These are phyloP conservation scores for Ianthella basta DNA, from an alignment of 37 sponge, comb jelly and placozoan genomes.

Conservation along the genomic window DNA sequence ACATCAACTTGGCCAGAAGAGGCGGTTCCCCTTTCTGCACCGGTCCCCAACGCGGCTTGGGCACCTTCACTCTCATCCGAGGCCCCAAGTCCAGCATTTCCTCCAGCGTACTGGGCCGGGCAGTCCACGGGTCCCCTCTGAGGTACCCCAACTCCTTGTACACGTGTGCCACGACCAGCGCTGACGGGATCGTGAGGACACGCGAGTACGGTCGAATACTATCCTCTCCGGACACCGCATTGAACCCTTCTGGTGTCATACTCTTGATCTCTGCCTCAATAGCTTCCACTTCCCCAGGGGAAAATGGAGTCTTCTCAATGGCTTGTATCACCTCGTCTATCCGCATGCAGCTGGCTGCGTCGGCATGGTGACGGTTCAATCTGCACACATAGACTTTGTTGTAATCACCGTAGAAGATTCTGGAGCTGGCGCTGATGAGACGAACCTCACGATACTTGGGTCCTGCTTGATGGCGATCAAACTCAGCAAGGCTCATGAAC, in stretches of 20 bases:
- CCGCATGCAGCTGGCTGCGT: not conserved
- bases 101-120: conserved; percentile 36
- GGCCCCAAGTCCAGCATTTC: conserved; percentile 32
- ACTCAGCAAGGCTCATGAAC: conserved; percentile 36
- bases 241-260: not conserved
- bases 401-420: conserved; percentile 77
- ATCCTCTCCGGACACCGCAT: conserved; percentile 16
- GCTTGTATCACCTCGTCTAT: conserved; percentile 4
- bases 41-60: conserved; percentile 57
- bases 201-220: conserved; percentile 20
- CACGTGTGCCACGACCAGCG: conserved; percentile 63
- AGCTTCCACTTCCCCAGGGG: conserved; percentile 27
- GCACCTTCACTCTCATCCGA: conserved; percentile 47
- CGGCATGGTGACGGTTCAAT: not conserved
- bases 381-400: conserved; percentile 39
- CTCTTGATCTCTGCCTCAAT: conserved; percentile 22
- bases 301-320: conserved; percentile 22
- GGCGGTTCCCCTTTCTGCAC: conserved; percentile 49
- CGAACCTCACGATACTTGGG: conserved; percentile 36
- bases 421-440: conserved; percentile 55
- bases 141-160: conserved; percentile 51
- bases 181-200: conserved; percentile 17
- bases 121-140: conserved; percentile 32
- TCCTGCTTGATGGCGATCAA: not conserved
- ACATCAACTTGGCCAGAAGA: conserved; percentile 56